A percentile compares a stretch with the other conserved stretches of the same genome.
phyloP scores from a whole-genome alignment of 1,140 invertebrate species.

The Phymorhynchus buccinoides region DNA sequence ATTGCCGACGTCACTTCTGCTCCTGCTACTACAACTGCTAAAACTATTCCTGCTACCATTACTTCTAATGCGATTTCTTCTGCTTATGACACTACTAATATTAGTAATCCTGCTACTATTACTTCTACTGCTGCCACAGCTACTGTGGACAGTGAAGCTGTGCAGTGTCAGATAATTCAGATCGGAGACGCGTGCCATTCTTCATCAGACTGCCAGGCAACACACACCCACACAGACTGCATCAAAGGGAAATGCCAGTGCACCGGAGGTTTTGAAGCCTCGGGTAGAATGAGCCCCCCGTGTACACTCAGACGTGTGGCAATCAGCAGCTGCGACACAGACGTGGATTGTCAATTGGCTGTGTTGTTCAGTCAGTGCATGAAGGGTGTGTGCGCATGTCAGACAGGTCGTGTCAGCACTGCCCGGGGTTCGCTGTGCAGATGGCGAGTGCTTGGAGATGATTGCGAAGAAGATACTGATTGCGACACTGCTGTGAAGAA shows the following conservation, averaged over 20 bases:
- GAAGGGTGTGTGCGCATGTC: conserved; percentile 42
- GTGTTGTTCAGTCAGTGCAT: conserved; percentile 44
- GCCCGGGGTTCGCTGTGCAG: conserved; percentile 38
- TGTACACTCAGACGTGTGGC: conserved; percentile 13
- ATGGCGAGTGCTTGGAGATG: conserved; percentile 25
- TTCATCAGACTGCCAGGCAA: conserved; percentile 8
- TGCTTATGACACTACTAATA: no score
- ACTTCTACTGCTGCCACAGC: no score
- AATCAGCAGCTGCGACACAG: neutral
- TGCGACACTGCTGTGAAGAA: conserved; percentile 41
- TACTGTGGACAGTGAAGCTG: neutral
- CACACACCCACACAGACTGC: neutral
- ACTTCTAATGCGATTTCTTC: no score
- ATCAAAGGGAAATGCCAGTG: conserved; percentile 13
- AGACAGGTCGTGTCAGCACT: conserved; percentile 39
- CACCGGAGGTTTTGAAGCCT: conserved; percentile 7
- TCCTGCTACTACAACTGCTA: no score
- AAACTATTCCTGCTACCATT: no score
- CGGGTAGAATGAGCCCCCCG: no score
- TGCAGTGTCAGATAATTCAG: neutral
- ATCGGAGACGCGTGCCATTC: conserved; percentile 35
- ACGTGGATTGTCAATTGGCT: conserved; percentile 47
- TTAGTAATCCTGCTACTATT: no score
- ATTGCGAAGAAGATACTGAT: conserved; percentile 46
- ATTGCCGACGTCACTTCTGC: no score